Evolutionary conservation across 2,113 vertebrate genomes (phyloP), one percentile per base, ranked within the genome.

Genomic region (Puntigrus tetrazona): DNA sequence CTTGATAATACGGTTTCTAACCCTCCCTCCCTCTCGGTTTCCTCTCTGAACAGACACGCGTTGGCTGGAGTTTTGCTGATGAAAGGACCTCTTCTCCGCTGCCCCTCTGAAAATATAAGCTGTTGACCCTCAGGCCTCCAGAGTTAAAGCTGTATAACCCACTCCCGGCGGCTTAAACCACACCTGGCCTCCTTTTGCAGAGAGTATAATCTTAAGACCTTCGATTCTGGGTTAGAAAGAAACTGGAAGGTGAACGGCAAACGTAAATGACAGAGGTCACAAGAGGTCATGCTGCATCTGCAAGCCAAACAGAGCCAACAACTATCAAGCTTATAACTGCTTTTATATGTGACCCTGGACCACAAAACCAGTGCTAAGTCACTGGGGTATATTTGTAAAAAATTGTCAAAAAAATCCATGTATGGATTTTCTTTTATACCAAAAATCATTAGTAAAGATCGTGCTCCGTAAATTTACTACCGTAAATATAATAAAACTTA

Each of bases 101-200:
- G 69, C 36, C 38, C 38, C 29, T 72, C 36, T 59, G 75, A 57
- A 78, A 78, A 78, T 78, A 55, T n/a, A 59, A 78, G 52, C 50
- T 25, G 75, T 77, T 78, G 75, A 78, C 52, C 52, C 75, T 78
- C 75, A 78, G 75, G 31, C 34, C 75, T 78, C 50, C 22, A 13
- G 31, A 78, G 52, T 38, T 38, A 38, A 59, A 78, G 31, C 52
- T 50, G 20, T 50, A 78, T 57, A 31, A 57, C 57, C 5, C 75
- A 47, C 31, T 57, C 20, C 75, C 25, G 47, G 47, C 18, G 1
- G 4, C 47, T 50, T 22, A 34, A 57, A 55, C 20, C 3, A 11
- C 18, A 77, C 20, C 47, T 55, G 29, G 10, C 4, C 36, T 73
- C 14, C 29, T 18, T 18, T 11, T 18, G 29, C 25, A 61, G 25